Base-by-base conservation (phyloP, 2,888 invertebrate species). In the Xestia xanthographa region DNA sequence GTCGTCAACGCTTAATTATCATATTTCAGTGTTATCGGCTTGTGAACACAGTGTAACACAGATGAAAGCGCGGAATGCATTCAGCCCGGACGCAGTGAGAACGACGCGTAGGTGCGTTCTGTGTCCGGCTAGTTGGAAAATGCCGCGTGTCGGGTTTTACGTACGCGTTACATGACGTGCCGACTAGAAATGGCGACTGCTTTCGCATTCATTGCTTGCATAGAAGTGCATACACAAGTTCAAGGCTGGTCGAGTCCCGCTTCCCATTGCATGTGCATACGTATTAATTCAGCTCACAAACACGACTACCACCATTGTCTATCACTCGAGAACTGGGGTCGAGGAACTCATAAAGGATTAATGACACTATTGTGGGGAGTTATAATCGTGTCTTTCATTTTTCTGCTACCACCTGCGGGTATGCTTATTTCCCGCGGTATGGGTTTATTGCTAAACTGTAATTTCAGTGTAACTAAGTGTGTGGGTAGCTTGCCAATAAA, bases 261-360 rank as follows among this genome's bases (percentile, higher is more conserved):
- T 95, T 94, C 94, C 94, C 95, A 94, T 93, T 94, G 95, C 95
- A 94, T 94, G 95, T 93, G 94, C 93, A 94, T 92, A 92, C 92
- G 92, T 93, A 95, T 96, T 95, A 92, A 96, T 96, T 95, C 96
- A 91, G 90, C 95, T 94, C 96, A 95, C 96, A 95, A 93, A 90
- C 93, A 86, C 93, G 89, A 92, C 95, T 93, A 94, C 95, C 93
- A 94, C 95, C 95, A 96, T 96, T 96, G 96, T 96, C 96, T 96
- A 96, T 95, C 95, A 95, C 94, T 91, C 90, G 90, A 89, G 90
- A 88, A 87, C 91, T 70, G 92, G 91, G 96, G 92, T 95, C 94
- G 92, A 89, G 88, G 93, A 94, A 93, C 96, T 92, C 93, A 94
- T 95, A 95, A 94, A 95, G 94, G 94, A 96, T 95, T 96, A 95